Evolutionary conservation across 2,888 invertebrate genomes (phyloP).

Genomic region (Cerastoderma edule): DNA sequence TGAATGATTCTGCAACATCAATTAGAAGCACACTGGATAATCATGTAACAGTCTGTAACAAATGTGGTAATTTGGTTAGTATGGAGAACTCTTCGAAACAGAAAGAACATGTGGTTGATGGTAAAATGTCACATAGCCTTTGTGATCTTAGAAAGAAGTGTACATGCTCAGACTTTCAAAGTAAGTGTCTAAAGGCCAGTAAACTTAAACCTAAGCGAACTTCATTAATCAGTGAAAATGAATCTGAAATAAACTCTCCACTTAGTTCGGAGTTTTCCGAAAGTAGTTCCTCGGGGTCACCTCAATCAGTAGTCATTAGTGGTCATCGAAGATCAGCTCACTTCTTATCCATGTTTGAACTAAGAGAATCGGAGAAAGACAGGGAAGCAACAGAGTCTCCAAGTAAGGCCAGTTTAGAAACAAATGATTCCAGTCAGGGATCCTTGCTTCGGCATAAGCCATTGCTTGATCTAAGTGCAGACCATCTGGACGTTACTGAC

Average conservation of each 20-base stretch:
- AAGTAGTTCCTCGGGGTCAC: background rate
- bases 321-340: background rate
- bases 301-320: background rate
- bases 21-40: no score
- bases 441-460: slow-evolving; percentile 33
- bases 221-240: background rate
- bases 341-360: slow-evolving; percentile 39
- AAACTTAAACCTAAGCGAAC: background rate
- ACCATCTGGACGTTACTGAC: slow-evolving; percentile 46
- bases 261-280: background rate
- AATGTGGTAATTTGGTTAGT: slow-evolving; percentile 8
- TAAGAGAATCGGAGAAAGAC: slow-evolving; percentile 14
- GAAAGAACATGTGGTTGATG: background rate
- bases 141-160: slow-evolving; percentile 8
- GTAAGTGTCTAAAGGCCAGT: background rate
- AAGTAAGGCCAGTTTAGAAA: background rate
- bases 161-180: background rate
- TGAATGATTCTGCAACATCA: no score
- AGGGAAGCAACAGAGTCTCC: background rate
- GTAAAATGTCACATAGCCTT: background rate
- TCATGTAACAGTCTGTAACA: background rate
- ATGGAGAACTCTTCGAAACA: slow-evolving; percentile 2
- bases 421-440: no score
- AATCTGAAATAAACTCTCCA: background rate
- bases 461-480: slow-evolving; percentile 53